Evolutionary conservation across 1,140 invertebrate species (phyloP), one percentile per base, ranked within the genome.

Genomic region (Bombyx mandarina): DNA sequence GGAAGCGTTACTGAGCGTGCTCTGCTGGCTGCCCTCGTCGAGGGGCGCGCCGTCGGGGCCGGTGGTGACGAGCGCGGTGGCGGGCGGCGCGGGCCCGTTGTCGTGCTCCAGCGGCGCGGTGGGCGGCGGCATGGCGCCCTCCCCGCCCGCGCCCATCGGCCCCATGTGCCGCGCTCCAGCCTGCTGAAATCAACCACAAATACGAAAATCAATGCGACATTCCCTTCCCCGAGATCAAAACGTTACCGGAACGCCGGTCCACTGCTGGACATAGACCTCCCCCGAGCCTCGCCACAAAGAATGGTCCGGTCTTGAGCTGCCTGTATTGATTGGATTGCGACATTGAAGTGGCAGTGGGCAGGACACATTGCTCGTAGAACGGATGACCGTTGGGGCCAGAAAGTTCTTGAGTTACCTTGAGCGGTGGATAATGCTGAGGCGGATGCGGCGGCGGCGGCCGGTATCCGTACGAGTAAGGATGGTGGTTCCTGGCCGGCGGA

Each of bases 11-110:
- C 95, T 96, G 57, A 97, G 90, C 60, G 95, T 97, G 64, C 95
- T 97, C 82, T 97, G 96, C 75, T 97, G 96, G 67, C 94, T 96
- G 65, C 93, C 95, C 86, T 97, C 96, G 82, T 97, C 95, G 60
- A 97, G 89, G 35, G 93, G 92, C 53, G 94, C 91, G 47, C 95
- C 95, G 89, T 96, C 95, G 3, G 95, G 95, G 26, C 95, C 95
- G 48, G 95, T 96, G 58, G 94, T 95, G 66, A 95, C 93, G 56
- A 96, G 92, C 51, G 93, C 93, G n/a, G 94, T 95, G 58, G 95
- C 94, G 22, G 93, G 92, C 60, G 82, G 82, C 45, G 90, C 91
- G 43, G 90, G 88, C 22, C 89, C 90, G 76, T 90, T 91, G 73
- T 91, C 90, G 71, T 91, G 88, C 26, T 91, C 84, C 71, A 91